Evolutionary conservation across 2,113 vertebrate genomes (phyloP).

Genomic region (Baryphthengus martii): DNA sequence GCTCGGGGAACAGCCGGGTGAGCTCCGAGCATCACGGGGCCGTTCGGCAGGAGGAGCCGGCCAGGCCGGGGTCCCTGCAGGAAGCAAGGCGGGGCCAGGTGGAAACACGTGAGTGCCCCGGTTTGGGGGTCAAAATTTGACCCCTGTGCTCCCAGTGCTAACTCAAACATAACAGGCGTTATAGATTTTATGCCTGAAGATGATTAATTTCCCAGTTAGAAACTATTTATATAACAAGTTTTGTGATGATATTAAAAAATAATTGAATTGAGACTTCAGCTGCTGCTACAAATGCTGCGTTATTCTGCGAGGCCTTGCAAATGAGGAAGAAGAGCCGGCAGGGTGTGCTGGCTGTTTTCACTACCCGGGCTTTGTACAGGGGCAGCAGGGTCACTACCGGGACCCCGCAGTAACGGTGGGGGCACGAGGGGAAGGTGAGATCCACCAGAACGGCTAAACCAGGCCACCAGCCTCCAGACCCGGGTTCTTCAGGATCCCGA

Average conservation of each 20-base stretch:
- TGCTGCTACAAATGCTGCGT: accelerated
- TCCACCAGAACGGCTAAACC: too few relatives aligned
- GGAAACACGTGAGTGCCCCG: not conserved
- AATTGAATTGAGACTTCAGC: too few relatives aligned
- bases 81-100: not conserved
- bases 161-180: not conserved
- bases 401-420: too few relatives aligned
- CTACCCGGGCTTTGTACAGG: too few relatives aligned
- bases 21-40: too few relatives aligned
- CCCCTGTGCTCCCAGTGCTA: not conserved
- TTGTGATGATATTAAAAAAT: not conserved
- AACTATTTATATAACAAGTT: not conserved
- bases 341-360: too few relatives aligned
- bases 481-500: accelerated
- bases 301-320: not conserved
- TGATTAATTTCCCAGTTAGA: not conserved
- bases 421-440: too few relatives aligned
- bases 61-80: not conserved
- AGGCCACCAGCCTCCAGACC: not conserved
- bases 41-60: not conserved
- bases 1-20: too few relatives aligned
- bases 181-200: not conserved
- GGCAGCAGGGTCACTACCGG: too few relatives aligned
- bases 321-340: too few relatives aligned
- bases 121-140: too few relatives aligned